phyloP scores from a whole-genome alignment of 2,113 vertebrate species.

The Corythornis vintsioides region DNA sequence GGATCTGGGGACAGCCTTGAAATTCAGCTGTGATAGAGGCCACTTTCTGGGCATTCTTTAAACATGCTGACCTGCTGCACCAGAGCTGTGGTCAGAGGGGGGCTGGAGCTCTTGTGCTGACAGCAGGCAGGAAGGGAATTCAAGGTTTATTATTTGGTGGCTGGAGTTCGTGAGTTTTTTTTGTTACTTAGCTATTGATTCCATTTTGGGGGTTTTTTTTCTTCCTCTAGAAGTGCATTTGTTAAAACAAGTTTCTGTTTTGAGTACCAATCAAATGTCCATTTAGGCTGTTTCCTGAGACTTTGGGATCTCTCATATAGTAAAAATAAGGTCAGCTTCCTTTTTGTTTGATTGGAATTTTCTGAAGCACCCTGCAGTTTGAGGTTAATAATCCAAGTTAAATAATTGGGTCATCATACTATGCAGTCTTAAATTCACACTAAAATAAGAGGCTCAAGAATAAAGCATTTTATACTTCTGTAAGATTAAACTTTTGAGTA shows the following conservation, averaged over 20 bases:
- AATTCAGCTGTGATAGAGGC: background rate
- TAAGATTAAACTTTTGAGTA: background rate
- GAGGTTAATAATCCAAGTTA: background rate
- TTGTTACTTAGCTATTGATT: background rate
- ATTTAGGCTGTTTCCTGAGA: background rate
- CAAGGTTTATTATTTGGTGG: background rate
- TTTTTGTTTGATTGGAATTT: background rate
- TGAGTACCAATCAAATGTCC: background rate
- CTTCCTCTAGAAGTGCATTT: background rate
- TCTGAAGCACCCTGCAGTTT: background rate
- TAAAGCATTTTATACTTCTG: background rate
- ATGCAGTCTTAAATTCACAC: background rate
- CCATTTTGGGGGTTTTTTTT: background rate
- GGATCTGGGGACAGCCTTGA: conserved; percentile 4
- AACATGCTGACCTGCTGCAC: background rate
- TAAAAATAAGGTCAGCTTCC: background rate
- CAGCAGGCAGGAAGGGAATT: background rate
- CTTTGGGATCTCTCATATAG: background rate
- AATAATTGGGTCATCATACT: background rate
- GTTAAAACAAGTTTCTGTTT: background rate
- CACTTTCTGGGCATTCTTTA: background rate
- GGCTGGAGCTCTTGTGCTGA: background rate
- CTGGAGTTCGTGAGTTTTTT: background rate
- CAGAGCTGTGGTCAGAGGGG: background rate
- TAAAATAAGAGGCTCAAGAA: background rate